phyloP scores from a whole-genome alignment of 2,797 vertebrate genomes.

The Ciconia nigra region DNA sequence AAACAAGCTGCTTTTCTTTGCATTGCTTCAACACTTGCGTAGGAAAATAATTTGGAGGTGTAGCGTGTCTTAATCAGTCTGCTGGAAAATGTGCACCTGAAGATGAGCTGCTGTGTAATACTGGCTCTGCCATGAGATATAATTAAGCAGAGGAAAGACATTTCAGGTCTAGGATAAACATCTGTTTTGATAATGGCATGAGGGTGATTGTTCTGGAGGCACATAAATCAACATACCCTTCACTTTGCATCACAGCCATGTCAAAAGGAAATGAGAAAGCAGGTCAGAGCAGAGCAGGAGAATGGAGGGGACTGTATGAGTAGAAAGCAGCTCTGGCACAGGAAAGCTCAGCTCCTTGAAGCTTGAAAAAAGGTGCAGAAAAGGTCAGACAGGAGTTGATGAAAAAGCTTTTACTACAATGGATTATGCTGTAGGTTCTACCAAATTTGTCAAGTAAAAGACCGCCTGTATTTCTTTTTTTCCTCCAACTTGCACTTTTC shows the following conservation, averaged over 20 bases:
- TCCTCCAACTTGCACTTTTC: neutral
- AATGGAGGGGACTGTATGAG: neutral
- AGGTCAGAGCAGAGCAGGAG: neutral
- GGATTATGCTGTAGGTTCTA: neutral
- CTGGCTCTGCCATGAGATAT: neutral
- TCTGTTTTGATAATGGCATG: neutral
- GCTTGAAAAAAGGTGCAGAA: neutral
- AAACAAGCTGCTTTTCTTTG: neutral
- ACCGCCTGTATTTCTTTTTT: neutral
- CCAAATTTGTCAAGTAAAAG: neutral
- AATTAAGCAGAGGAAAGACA: neutral
- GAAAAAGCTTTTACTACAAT: neutral
- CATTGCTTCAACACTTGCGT: neutral
- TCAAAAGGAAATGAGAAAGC: neutral
- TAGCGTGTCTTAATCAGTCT: neutral
- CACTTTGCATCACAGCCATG: neutral
- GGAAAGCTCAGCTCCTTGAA: neutral
- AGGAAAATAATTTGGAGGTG: neutral
- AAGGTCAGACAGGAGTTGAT: neutral
- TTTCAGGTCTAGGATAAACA: neutral
- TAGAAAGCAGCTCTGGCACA: neutral
- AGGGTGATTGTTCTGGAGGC: neutral
- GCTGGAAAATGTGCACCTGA: neutral
- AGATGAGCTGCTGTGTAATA: neutral
- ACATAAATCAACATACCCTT: neutral